phyloP scores from a whole-genome alignment of 2,888 invertebrate species.

The Acrocera orbiculus region DNA sequence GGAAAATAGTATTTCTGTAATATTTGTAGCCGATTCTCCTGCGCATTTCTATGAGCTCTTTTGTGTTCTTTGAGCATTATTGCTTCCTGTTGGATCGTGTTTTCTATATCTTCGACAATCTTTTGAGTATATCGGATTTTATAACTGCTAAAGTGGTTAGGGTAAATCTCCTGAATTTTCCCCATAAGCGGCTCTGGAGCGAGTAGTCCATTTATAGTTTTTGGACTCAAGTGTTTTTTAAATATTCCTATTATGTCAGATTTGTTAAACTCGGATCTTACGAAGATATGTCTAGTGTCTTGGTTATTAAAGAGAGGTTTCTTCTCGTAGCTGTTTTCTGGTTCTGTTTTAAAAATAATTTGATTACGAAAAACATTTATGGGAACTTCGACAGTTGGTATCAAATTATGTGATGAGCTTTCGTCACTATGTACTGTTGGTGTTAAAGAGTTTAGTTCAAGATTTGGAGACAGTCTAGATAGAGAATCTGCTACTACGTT shows the following conservation, averaged over 20 bases:
- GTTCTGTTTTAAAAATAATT: background rate
- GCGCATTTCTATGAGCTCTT: constrained; percentile 8
- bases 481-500: constrained; percentile 6
- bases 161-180: constrained; percentile 1
- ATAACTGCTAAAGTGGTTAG: constrained; percentile 1
- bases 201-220: constrained; percentile 1
- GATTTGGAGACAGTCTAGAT: constrained; percentile 3
- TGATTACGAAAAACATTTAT: background rate
- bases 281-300: constrained; percentile 1
- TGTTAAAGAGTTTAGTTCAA: background rate
- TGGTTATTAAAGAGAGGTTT: background rate
- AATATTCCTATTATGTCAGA: constrained; percentile 1
- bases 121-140: constrained; percentile 5
- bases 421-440: background rate
- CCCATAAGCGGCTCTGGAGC: background rate
- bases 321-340: background rate
- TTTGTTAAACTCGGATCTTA: background rate
- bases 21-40: constrained; percentile 3
- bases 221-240: constrained; percentile 1
- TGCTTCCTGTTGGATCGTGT: constrained; percentile 7
- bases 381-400: background rate
- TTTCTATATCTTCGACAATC: constrained; percentile 7
- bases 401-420: background rate
- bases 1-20: no score
- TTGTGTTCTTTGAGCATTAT: constrained; percentile 7